Conservation (phyloP, 2,888 invertebrate species). For the Buathra laborator region DNA sequence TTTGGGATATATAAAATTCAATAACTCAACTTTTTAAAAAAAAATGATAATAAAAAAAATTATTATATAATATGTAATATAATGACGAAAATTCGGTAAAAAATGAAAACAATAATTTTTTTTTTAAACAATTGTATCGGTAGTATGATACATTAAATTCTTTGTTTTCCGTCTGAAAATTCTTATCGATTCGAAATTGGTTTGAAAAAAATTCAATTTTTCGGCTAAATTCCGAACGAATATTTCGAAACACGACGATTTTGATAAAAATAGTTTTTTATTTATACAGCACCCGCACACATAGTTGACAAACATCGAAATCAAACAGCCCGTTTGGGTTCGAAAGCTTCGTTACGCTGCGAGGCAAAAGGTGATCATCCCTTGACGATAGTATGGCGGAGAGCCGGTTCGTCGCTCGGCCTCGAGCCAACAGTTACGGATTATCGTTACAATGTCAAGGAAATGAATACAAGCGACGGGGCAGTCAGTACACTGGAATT, state of each 20-base stretch:
- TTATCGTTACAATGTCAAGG: constrained; percentile 83
- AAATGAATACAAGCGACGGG: constrained; percentile 86
- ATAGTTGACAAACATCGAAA: constrained; percentile 90
- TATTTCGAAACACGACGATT: not conserved
- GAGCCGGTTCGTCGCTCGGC: constrained; percentile 86
- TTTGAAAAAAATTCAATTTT: too few relatives aligned
- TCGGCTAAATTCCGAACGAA: too few relatives aligned
- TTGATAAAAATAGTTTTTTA: not conserved
- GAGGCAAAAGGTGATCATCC: constrained; percentile 95
- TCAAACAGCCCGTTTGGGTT: constrained; percentile 83
- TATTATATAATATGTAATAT: not conserved
- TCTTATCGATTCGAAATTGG: too few relatives aligned
- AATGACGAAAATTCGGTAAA: not conserved
- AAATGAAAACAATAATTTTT: not conserved
- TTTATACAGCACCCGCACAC: constrained; percentile 91
- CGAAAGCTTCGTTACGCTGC: constrained; percentile 89
- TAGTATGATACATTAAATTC: too few relatives aligned
- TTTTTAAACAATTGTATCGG: not conserved
- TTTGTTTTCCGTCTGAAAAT: too few relatives aligned
- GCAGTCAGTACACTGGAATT: constrained; percentile 95
- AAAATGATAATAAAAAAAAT: too few relatives aligned
- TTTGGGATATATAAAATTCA: not conserved
- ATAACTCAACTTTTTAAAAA: too few relatives aligned
- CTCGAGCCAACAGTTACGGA: constrained; percentile 82
- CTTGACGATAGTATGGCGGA: constrained; percentile 94